These are phyloP conservation scores for Danio kyathit DNA, from an alignment of 2,797 vertebrate species.

Conservation along the genomic window DNA sequence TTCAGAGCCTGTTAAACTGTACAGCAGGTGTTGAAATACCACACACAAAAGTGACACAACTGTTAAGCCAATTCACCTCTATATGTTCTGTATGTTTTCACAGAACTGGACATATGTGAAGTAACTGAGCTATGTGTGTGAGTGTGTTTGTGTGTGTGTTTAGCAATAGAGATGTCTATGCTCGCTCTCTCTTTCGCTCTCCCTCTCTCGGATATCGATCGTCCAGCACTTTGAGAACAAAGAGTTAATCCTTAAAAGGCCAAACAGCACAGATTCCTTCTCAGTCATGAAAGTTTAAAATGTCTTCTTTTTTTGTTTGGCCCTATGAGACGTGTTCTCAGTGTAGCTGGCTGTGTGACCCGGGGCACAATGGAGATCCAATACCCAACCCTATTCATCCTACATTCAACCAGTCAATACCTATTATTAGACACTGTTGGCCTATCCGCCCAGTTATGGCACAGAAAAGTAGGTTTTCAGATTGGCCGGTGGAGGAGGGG, in stretches of 20 bases:
- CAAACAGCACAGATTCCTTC: constrained; percentile 79
- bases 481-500: constrained; percentile 70
- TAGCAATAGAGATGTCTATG: constrained; percentile 82
- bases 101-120: constrained; percentile 38
- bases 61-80: neutral
- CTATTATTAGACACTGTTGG: constrained; percentile 88
- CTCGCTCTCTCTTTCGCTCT: constrained; percentile 27
- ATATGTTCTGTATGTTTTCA: constrained; percentile 48
- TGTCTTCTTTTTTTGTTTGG: constrained; percentile 78
- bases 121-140: neutral
- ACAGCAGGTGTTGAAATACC: constrained; percentile 23
- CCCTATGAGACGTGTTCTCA: constrained; percentile 74
- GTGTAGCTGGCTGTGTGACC: constrained; percentile 69
- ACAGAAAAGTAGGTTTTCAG: constrained; percentile 73
- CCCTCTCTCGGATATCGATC: constrained; percentile 77
- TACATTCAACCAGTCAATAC: constrained; percentile 88
- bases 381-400: constrained; percentile 85
- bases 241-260: constrained; percentile 83
- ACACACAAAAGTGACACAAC: neutral
- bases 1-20: constrained; percentile 20
- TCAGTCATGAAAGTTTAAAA: constrained; percentile 88
- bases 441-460: constrained; percentile 81
- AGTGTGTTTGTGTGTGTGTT: constrained; percentile 45
- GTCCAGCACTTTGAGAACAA: constrained; percentile 80
- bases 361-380: constrained; percentile 83